Evolutionary conservation across 1,140 invertebrate species (phyloP), one percentile per base, ranked within the genome.

Genomic region (Drosophila auraria): DNA sequence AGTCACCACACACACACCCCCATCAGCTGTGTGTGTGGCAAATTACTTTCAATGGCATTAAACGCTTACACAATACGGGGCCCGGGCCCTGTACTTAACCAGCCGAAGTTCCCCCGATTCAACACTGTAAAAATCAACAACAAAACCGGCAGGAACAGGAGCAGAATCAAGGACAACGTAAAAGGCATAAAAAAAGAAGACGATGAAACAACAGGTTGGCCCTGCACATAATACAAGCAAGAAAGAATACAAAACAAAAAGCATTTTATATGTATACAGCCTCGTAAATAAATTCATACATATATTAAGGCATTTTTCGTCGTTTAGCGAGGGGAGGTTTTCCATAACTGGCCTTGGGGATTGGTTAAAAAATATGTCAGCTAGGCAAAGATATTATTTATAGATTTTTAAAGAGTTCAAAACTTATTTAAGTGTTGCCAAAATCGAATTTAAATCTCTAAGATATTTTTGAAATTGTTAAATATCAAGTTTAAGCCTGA

Each of bases 121-220:
- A 7, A 14, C 36, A n/a, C 15, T 17, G 40, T 44, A 64, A 64
- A 44, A 64, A 8, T 15, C 20, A 69, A 20, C n/a, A 49, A 30
- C 44, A 64, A 40, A 23, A 20, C 20, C 20, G 20, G 20, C 25
- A 30, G 30, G 12, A 57, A n/a, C 36, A 65, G 27, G 15, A 20
- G 47, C 36, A 44, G 47, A 17, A 50, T 33, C 59, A 47, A 44
- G 57, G 45, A 50, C 40, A 50, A 20, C 40, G 62, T 66, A 66
- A 61, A 65, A 69, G 49, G 49, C 74, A 73, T 77, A 74, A 58
- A 80, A 66, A 66, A 42, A 76, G 63, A 59, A 25, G 27, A 50
- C 42, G 25, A 45, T 72, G 63, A 74, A 76, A 81, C 79, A 80
- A 81, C 78, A 82, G 78, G 80, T 81, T 81, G 65, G 42, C 44